Percentiles rank a stretch among this genome's conserved stretches.
Conservation (phyloP, 2,113 vertebrate genomes). For the Centropus bengalensis region DNA sequence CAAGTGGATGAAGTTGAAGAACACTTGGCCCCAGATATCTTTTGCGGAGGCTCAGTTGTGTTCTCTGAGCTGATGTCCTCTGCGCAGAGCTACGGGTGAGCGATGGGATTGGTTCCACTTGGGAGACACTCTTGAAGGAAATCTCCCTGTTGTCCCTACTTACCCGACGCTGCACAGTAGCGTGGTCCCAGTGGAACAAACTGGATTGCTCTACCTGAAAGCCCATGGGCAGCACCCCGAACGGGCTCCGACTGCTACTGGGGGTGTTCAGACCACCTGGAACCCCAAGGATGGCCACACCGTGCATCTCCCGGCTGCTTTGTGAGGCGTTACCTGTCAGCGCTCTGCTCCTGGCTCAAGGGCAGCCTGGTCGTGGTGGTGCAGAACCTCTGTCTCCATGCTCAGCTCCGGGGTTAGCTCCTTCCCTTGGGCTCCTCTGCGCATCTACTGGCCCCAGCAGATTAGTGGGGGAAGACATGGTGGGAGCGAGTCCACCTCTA, state of each 20-base stretch:
- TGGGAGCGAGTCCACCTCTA: background rate
- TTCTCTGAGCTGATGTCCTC: rapidly evolving
- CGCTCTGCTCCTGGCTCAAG: too few species aligned
- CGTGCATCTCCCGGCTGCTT: background rate
- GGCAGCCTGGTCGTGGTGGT: background rate
- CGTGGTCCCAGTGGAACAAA: background rate
- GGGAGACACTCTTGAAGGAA: background rate
- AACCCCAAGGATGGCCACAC: background rate
- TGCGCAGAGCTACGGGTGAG: rapidly evolving
- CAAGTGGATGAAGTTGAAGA: background rate
- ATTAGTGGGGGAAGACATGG: background rate
- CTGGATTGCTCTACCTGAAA: background rate
- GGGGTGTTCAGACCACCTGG: background rate
- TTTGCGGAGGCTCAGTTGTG: background rate
- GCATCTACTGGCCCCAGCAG: background rate
- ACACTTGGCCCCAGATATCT: background rate
- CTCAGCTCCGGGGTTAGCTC: rapidly evolving
- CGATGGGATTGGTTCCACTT: background rate
- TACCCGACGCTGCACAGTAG: background rate
- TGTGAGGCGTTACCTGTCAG: background rate
- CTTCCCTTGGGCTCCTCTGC: background rate
- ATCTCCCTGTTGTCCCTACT: background rate
- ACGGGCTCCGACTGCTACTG: background rate
- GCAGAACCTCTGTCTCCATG: background rate
- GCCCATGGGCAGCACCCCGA: background rate